A percentile compares a stretch with the other conserved stretches of the same genome.
Conservation (phyloP, 1,140 invertebrate species). For the Cyclargus thomasi region DNA sequence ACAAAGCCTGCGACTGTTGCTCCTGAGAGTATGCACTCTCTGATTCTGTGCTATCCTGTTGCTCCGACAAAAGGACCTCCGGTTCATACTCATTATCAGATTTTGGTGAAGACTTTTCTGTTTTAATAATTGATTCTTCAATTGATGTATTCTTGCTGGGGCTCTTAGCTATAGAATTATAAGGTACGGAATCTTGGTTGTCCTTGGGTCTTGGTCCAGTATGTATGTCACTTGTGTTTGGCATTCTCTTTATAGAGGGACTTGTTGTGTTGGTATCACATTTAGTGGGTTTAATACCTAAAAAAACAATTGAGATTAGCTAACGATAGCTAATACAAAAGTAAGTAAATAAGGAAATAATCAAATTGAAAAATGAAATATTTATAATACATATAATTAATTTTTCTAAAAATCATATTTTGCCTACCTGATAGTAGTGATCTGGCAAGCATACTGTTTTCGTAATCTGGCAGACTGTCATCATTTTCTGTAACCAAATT, state of each 20-base stretch:
- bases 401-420: too few species aligned
- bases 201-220: conserved; percentile 44
- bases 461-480: conserved; percentile 66
- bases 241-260: conserved; percentile 46
- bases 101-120: conserved; percentile 65
- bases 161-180: conserved; percentile 47
- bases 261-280: conserved; percentile 43
- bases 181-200: conserved; percentile 36
- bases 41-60: conserved; percentile 53
- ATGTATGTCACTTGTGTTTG: conserved; percentile 43
- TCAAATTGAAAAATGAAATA: too few species aligned
- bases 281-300: conserved; percentile 67
- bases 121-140: conserved; percentile 59
- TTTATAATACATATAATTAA: too few species aligned
- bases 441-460: conserved; percentile 74
- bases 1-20: conserved; percentile 59
- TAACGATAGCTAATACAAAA: neutral
- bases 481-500: conserved; percentile 53
- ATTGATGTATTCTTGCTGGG: conserved; percentile 41
- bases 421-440: conserved; percentile 66
- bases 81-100: conserved; percentile 69
- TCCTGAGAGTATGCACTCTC: conserved; percentile 50
- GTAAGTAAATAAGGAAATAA: too few species aligned
- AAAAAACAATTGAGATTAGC: conserved; percentile 26
- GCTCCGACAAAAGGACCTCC: conserved; percentile 67